Evolutionary conservation across 2,797 vertebrate species (phyloP).

Genomic region (Percopsis omiscomaycus): DNA sequence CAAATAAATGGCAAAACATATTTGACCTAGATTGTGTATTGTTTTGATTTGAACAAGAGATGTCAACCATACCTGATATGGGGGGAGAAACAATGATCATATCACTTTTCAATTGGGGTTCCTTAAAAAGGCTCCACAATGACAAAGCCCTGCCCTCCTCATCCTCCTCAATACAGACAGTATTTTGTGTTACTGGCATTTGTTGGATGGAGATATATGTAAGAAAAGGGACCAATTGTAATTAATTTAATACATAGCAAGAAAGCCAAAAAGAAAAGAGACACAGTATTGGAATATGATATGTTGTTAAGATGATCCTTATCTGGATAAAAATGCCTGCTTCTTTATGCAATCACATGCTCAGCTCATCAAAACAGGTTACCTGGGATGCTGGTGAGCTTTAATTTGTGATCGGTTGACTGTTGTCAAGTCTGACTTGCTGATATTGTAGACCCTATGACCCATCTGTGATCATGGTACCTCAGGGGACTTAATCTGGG

Average conservation of each 20-base stretch:
- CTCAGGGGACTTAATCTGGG: constrained; percentile 46
- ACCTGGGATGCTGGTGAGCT: constrained; percentile 41
- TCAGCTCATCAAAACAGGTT: constrained; percentile 32
- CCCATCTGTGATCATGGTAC: constrained; percentile 54
- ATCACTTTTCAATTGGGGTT: constrained; percentile 38
- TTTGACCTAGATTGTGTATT: neutral
- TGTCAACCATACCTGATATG: rapidly evolving
- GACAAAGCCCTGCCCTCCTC: constrained; percentile 75
- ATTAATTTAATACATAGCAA: neutral
- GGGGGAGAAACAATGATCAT: constrained; percentile 3
- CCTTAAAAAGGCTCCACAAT: constrained; percentile 70
- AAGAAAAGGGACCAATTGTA: neutral
- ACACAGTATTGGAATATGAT: constrained; percentile 2
- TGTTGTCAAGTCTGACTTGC: constrained; percentile 34
- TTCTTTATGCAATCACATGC: constrained; percentile 45
- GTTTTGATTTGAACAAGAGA: constrained; percentile 2
- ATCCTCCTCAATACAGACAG: constrained; percentile 44
- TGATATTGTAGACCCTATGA: constrained; percentile 41
- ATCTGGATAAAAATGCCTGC: constrained; percentile 17
- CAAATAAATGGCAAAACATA: constrained; percentile 1
- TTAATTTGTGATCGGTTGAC: constrained; percentile 40
- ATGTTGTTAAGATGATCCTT: constrained; percentile 16
- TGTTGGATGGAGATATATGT: constrained; percentile 26
- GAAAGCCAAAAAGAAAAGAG: constrained; percentile 1
- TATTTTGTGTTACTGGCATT: constrained; percentile 56